Evolutionary conservation across 2,797 vertebrate genomes (phyloP).

Genomic region (Setipinna tenuifilis): DNA sequence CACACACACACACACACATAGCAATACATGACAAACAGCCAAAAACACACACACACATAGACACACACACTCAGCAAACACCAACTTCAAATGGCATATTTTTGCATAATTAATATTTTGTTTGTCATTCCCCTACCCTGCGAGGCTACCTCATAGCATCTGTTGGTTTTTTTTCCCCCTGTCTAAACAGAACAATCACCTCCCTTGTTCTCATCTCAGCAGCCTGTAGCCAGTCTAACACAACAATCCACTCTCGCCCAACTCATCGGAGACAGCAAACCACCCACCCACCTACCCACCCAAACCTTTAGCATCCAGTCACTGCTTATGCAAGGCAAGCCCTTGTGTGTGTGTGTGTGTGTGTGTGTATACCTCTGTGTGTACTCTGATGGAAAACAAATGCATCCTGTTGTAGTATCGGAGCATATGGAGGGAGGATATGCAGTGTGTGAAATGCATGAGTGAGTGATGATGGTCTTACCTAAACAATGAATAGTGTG

Average conservation of each 20-base stretch:
- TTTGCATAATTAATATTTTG: constrained; percentile 61
- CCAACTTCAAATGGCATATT: constrained; percentile 24
- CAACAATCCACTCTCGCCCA: not conserved
- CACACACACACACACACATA: not conserved
- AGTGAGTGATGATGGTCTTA: not conserved
- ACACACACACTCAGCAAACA: constrained; percentile 16
- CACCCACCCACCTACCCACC: too few species aligned
- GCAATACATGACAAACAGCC: too few species aligned
- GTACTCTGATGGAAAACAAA: not conserved
- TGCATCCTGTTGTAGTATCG: not conserved
- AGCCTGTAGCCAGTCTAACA: not conserved
- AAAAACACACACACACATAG: not conserved
- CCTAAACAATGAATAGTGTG: not conserved
- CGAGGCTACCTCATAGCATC: constrained; percentile 49
- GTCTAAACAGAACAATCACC: not conserved
- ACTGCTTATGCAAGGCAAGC: too few species aligned
- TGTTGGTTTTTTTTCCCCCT: constrained; percentile 44
- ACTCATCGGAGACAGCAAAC: not conserved
- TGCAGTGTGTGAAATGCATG: not conserved
- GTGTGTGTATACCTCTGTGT: not conserved
- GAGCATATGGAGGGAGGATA: not conserved
- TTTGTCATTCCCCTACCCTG: constrained; percentile 57
- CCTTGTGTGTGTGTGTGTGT: not conserved
- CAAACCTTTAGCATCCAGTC: not conserved
- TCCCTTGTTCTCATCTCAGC: not conserved